A percentile compares a stretch with the other conserved stretches of the same genome.
phyloP scores from a whole-genome alignment of 2,113 vertebrate genomes.

The Gasterosteus nipponicus region DNA sequence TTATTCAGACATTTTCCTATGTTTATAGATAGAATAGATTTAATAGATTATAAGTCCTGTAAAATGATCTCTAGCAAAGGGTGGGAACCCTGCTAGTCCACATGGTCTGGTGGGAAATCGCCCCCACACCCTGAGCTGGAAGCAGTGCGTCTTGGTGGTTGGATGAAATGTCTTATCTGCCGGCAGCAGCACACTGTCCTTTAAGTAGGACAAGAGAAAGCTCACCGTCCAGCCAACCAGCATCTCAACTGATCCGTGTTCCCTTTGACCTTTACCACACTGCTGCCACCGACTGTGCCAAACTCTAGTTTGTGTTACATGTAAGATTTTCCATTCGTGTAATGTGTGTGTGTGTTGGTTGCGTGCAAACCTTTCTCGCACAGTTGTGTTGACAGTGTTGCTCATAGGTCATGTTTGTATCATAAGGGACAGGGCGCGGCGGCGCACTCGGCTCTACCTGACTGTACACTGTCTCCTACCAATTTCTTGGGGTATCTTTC shows the following conservation, averaged over 20 bases:
- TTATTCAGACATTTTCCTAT: no score
- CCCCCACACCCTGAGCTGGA: slow-evolving; percentile 72
- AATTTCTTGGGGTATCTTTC: slow-evolving; percentile 24
- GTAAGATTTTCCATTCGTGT: slow-evolving; percentile 51
- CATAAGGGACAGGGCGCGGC: neutral
- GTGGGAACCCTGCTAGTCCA: slow-evolving; percentile 30
- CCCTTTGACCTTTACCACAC: slow-evolving; percentile 77
- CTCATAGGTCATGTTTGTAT: slow-evolving; percentile 16
- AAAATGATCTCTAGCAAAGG: neutral
- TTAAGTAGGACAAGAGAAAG: slow-evolving; percentile 70
- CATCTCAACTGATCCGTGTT: slow-evolving; percentile 74
- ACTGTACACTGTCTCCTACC: slow-evolving; percentile 18
- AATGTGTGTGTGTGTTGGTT: neutral
- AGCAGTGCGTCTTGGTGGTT: slow-evolving; percentile 64
- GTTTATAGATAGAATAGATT: no score
- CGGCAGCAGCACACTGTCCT: slow-evolving; percentile 78
- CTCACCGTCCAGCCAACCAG: slow-evolving; percentile 76
- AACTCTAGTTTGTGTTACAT: slow-evolving; percentile 65
- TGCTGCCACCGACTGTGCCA: slow-evolving; percentile 58
- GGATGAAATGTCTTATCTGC: slow-evolving; percentile 81
- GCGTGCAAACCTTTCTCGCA: neutral
- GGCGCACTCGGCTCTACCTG: slow-evolving; percentile 14
- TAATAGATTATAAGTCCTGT: neutral
- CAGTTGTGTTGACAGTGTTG: slow-evolving; percentile 10
- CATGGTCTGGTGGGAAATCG: slow-evolving; percentile 76